Conservation (phyloP, 2,113 vertebrate species). For the Platanista minor region DNA sequence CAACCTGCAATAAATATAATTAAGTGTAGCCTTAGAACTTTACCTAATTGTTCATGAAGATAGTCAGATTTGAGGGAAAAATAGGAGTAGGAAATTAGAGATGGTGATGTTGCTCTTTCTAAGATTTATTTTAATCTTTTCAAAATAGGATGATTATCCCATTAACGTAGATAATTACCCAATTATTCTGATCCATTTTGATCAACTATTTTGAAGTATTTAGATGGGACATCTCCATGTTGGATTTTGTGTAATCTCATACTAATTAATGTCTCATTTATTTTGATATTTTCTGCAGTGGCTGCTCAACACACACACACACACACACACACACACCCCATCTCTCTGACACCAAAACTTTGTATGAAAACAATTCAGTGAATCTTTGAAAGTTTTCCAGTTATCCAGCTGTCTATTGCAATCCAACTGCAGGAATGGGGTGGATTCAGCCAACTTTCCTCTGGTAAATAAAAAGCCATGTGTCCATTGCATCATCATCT, state of each 20-base stretch:
- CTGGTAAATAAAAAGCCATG: neutral
- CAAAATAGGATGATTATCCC: neutral
- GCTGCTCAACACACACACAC: neutral
- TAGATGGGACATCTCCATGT: neutral
- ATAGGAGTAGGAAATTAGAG: neutral
- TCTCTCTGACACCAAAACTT: neutral
- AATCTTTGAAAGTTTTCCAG: neutral
- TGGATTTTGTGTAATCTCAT: neutral
- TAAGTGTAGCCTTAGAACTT: neutral
- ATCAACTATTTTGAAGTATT: slow-evolving; percentile 3
- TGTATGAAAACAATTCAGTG: slow-evolving; percentile 3
- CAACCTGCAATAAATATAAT: neutral
- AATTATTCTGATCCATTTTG: neutral
- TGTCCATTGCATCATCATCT: neutral
- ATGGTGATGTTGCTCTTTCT: neutral
- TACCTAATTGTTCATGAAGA: neutral
- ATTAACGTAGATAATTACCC: neutral
- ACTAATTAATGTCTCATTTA: slow-evolving; percentile 10
- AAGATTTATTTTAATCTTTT: neutral
- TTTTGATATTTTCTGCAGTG: neutral
- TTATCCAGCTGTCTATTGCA: neutral
- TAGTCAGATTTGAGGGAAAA: neutral
- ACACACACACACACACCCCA: neutral
- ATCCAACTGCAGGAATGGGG: neutral
- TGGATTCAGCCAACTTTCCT: slow-evolving; percentile 8